These are phyloP conservation scores for Stigmatopora nigra DNA, from an alignment of 2,113 vertebrate genomes.

Conservation along the genomic window DNA sequence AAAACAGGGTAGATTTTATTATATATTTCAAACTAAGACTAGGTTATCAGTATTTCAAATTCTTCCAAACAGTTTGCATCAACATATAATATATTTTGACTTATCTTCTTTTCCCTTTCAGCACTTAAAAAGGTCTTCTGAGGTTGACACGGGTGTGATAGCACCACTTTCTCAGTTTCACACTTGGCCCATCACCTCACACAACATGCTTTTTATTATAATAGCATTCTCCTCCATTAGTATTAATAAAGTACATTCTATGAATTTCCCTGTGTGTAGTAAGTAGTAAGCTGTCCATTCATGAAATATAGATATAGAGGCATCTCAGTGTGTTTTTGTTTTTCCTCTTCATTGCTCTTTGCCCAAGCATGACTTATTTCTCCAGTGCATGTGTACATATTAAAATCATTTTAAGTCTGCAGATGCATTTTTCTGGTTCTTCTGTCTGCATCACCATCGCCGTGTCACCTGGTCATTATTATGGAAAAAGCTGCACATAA, in stretches of 20 bases:
- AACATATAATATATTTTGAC: slow-evolving; percentile 9
- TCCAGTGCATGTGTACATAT: slow-evolving; percentile 11
- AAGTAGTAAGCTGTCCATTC: slow-evolving; percentile 37
- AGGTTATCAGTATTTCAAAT: neutral
- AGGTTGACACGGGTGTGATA: slow-evolving; percentile 61
- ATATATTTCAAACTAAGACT: neutral
- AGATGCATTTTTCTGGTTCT: slow-evolving; percentile 56
- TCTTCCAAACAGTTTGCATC: neutral
- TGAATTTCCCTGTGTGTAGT: slow-evolving; percentile 24
- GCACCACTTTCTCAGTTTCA: slow-evolving; percentile 40
- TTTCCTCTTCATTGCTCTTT: slow-evolving; percentile 54
- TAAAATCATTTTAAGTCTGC: slow-evolving; percentile 25
- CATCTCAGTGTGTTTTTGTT: slow-evolving; percentile 61
- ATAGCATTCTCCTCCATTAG: slow-evolving; percentile 54
- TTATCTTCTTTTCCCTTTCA: slow-evolving; percentile 11
- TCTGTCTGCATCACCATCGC: slow-evolving; percentile 19
- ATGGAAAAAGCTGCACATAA: slow-evolving; percentile 46
- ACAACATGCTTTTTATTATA: slow-evolving; percentile 55
- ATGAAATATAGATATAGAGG: slow-evolving; percentile 59
- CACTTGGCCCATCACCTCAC: slow-evolving; percentile 45
- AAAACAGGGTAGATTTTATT: neutral
- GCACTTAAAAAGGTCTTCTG: slow-evolving; percentile 50
- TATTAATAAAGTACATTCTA: slow-evolving; percentile 50
- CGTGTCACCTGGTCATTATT: slow-evolving; percentile 37
- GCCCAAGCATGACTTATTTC: slow-evolving; percentile 19